Conservation (phyloP, 2,888 invertebrate genomes). For the Pherbina coryleti region DNA sequence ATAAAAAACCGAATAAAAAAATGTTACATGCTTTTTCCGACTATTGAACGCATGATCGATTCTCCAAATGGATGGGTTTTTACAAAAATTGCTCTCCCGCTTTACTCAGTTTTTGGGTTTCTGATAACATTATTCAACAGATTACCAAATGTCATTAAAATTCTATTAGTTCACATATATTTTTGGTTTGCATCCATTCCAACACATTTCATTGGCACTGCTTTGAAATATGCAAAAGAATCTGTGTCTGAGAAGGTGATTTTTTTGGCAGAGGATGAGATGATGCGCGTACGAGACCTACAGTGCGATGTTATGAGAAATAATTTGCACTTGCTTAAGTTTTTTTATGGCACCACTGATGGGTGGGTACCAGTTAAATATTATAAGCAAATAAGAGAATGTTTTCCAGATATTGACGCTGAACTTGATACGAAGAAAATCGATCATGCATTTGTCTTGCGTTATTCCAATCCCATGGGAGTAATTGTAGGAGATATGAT, state of each 20-base stretch:
- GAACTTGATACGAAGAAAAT: slow-evolving; percentile 74
- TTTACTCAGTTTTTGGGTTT: slow-evolving; percentile 70
- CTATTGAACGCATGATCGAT: slow-evolving; percentile 84
- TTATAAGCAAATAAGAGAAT: slow-evolving; percentile 75
- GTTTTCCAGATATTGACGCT: slow-evolving; percentile 75
- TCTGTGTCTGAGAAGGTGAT: slow-evolving; percentile 76
- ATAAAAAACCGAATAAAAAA: slow-evolving; percentile 74
- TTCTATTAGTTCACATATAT: slow-evolving; percentile 72
- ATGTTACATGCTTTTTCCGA: slow-evolving; percentile 86
- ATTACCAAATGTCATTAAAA: slow-evolving; percentile 73
- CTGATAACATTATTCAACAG: slow-evolving; percentile 71
- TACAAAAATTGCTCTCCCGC: slow-evolving; percentile 74
- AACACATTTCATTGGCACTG: slow-evolving; percentile 69
- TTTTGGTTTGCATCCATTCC: slow-evolving; percentile 73
- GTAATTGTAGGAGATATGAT: slow-evolving; percentile 66
- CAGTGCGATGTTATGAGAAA: slow-evolving; percentile 75
- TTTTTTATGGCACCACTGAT: slow-evolving; percentile 85
- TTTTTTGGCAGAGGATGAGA: slow-evolving; percentile 83
- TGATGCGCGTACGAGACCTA: slow-evolving; percentile 79
- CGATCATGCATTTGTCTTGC: slow-evolving; percentile 86
- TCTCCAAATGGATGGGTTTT: slow-evolving; percentile 81
- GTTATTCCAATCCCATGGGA: slow-evolving; percentile 74
- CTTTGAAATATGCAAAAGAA: slow-evolving; percentile 74
- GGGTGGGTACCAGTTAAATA: slow-evolving; percentile 86
- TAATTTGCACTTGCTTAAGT: slow-evolving; percentile 76